These are phyloP conservation scores for Nomada fucata DNA, from an alignment of 2,888 invertebrate genomes.

Conservation along the genomic window DNA sequence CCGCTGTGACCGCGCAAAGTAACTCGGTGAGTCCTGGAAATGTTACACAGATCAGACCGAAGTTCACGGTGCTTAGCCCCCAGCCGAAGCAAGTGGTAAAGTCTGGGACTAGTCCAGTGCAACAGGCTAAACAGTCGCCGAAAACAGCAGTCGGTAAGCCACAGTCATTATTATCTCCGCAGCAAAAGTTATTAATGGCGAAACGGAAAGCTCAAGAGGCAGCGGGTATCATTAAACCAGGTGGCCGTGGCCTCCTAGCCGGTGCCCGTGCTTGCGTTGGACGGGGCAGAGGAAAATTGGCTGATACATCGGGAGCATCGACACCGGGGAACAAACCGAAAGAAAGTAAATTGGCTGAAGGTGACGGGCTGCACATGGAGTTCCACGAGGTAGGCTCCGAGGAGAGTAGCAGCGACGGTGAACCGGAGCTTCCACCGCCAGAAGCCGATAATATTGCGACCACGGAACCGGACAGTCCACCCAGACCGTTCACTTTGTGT, in stretches of 20 bases:
- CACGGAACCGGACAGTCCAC: conserved; percentile 87
- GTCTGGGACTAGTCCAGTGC: conserved; percentile 68
- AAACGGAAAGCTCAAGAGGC: conserved; percentile 82
- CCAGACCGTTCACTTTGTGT: conserved; percentile 89
- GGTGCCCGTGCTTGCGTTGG: conserved; percentile 68
- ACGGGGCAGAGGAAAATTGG: conserved; percentile 72
- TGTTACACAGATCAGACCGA: conserved; percentile 75
- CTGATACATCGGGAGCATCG: conserved; percentile 50
- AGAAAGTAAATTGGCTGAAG: conserved; percentile 83
- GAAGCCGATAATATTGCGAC: conserved; percentile 82
- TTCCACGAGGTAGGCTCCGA: conserved; percentile 83
- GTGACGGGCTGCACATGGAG: conserved; percentile 84
- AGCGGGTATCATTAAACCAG: conserved; percentile 78
- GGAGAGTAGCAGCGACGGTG: conserved; percentile 87
- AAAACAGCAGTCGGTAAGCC: conserved; percentile 73
- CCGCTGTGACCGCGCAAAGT: conserved; percentile 60
- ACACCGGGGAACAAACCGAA: conserved; percentile 77
- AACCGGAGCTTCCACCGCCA: conserved; percentile 85
- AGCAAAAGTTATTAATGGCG: conserved; percentile 82
- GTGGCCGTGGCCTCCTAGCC: conserved; percentile 72
- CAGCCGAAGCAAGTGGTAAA: conserved; percentile 76
- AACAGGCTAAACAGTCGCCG: conserved; percentile 71
- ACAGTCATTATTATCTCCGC: conserved; percentile 80
- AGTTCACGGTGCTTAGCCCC: conserved; percentile 73
- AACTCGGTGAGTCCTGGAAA: conserved; percentile 70